Base-by-base conservation (phyloP, 2,113 vertebrate species). In the Delphinapterus leucas region DNA sequence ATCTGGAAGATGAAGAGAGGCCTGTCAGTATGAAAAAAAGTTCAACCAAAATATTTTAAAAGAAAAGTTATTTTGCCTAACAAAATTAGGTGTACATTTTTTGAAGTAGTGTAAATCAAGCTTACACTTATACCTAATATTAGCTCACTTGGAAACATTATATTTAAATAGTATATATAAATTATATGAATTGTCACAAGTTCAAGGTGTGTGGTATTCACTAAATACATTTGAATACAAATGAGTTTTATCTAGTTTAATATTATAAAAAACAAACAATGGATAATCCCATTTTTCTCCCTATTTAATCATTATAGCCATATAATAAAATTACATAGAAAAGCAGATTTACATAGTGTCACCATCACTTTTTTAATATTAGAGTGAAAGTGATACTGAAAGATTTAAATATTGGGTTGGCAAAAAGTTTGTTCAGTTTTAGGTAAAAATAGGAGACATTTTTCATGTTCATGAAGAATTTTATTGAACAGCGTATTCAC, bases 41-140 rank as follows among this genome's bases (percentile, higher is more conserved):
- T 89, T 82, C n/a, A 92, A 41, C 41, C 3, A 36, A 28, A 82
- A 71, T 91, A 71, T 82, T 95, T 96, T 77, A n/a, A 76, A 96
- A 91, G 20, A n/a, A 60, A 96, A 91, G 28, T 70, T 67, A 63
- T 80, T 68, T 87, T 94, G 12, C 25, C 36, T 95, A 85, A 94
- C n/a, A 79, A 83, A 90, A 89, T 77, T 65, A 55, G 33, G 80
- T 93, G 44, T 87, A 94, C 41, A 23, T 73, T 53, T 90, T 94
- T 41, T 79, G n/a, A 83, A 71, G 36, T 92, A 88, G 61, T 49
- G n/a, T 82, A 92, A 17, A 21, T 61, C 6, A 94, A 68, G 44
- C 11, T 92, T 93, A 86, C 25, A 73, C 91, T 95, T 97, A 86
- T 41, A 13, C 9, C 88, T 91, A 92, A 44, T 41, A 65, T 91